Evolutionary conservation across 1,140 invertebrate genomes (phyloP), one percentile per base, ranked within the genome.

Genomic region (Sycophila sp.): DNA sequence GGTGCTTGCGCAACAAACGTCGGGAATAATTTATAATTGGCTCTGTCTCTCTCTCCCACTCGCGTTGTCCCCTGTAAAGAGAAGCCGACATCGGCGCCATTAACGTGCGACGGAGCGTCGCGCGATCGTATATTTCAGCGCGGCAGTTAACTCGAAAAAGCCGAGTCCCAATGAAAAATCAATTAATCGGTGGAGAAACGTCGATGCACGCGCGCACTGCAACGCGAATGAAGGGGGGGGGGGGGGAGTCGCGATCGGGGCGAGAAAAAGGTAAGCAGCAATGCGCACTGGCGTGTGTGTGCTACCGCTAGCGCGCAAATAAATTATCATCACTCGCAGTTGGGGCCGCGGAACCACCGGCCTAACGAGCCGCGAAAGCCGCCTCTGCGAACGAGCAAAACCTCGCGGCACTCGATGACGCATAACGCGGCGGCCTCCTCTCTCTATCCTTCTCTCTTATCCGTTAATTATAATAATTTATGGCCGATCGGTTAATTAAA

Each of bases 381-480:
- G 26, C 30, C 17, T 40, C 36, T n/a, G 34, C 70, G 63, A 45
- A 1, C 38, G 26, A 8, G 55, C 60, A 42, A 69, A 55, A 70
- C 15, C 56, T 8, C 13, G 36, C 34, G 22, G 59, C 32, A n/a
- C 26, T 17, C 45, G 67, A 53, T 71, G 68, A 51, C 66, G 55
- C 53, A 71, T 65, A 69, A 68, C 47, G 51, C 40, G 55, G 49
- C 53, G 40, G 53, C 47, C 36, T 69, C 56, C 45, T 56, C n/a
- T n/a, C n/a, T n/a, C n/a, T n/a, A n/a, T n/a, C n/a, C n/a, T n/a
- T n/a, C n/a, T n/a, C 45, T 40, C 13, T 64, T 51, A 64, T 58
- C 66, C 73, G 38, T 76, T 75, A 76, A 84, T 84, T 81, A 83
- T 80, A 79, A 82, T 85, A 85, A 84, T 85, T 85, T 84, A 83